Evolutionary conservation across 2,113 vertebrate genomes (phyloP), one percentile per base, ranked within the genome.

Genomic region (Corythaeola cristata): DNA sequence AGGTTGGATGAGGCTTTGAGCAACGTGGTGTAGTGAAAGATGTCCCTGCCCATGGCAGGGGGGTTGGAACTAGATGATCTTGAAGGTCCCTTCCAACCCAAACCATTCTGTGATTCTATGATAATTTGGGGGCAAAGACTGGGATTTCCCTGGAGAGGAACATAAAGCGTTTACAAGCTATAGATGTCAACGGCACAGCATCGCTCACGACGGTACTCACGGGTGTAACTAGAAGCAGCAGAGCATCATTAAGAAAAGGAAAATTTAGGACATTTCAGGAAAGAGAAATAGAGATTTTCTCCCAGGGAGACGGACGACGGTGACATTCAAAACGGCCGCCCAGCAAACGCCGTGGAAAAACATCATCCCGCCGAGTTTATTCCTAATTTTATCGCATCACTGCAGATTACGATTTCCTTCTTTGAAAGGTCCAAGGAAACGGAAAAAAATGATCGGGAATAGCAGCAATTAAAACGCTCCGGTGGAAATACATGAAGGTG

Each of bases 351-450:
- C 28, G 52, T 22, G 50, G 58, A 59, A 60, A 60, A 53, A 72
- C 24, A 47, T 24, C 30, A 8, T 50, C 69, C 32, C 0, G 3
- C 5, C 22, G 17, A 26, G 6, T 53, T 59, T 12, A 41, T 71
- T 53, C 41, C 12, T 30, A 3, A 15, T 7, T 56, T 62, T 49
- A 67, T 28, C 15, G 9, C n/a, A 44, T 27, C 44, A 47, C 30
- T 0, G 3, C 39, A 35, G n/a, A 60, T 30, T 6, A 76, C 1
- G 0, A 64, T 58, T 21, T 56, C 32, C 30, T 14, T 32, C n/a
- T 50, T 58, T 41, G 11, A 53, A 47, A 59, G 56, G 50, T 28
- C 50, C 32, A 69, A 12, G 47, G 1, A 52, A 59, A 82, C 3
- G n/a, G 39, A 47, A 71, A 59, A 37, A 59, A 37, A 59, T 11